Percentiles rank a stretch among this genome's conserved stretches.
phyloP scores from a whole-genome alignment of 1,140 invertebrate genomes.

The Pteromalus puparum region DNA sequence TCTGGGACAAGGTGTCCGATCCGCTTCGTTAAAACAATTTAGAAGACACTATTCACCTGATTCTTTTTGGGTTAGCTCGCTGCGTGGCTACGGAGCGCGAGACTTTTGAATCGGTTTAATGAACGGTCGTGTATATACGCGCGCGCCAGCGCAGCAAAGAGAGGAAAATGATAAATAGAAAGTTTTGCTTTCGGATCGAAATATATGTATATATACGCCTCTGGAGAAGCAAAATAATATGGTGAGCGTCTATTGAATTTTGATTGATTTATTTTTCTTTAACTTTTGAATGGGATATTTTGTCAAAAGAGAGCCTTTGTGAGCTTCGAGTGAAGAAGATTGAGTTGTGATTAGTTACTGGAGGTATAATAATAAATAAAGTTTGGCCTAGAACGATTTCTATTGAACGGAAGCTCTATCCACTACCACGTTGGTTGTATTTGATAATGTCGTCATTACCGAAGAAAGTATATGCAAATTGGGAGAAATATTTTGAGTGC shows the following conservation, averaged over 20 bases:
- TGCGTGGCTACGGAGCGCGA: background rate
- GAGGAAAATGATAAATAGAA: background rate
- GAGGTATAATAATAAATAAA: too few species aligned
- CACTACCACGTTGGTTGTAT: background rate
- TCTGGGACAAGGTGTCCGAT: background rate
- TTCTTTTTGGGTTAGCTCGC: background rate
- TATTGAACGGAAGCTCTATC: background rate
- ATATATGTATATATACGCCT: background rate
- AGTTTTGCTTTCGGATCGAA: background rate
- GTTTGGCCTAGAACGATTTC: background rate
- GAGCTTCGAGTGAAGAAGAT: background rate
- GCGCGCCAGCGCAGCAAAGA: background rate
- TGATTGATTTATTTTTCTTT: background rate
- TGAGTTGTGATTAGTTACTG: background rate
- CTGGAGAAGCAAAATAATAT: background rate
- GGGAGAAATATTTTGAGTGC: too few species aligned
- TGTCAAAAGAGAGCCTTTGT: background rate
- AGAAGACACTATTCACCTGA: background rate
- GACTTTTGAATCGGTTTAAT: background rate
- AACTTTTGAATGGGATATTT: background rate
- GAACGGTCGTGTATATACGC: background rate
- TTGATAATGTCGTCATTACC: too few species aligned
- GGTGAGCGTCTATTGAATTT: background rate
- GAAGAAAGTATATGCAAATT: too few species aligned
- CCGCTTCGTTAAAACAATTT: background rate